Base-by-base conservation (phyloP, 2,797 vertebrate genomes). In the Taenioides sp. region DNA sequence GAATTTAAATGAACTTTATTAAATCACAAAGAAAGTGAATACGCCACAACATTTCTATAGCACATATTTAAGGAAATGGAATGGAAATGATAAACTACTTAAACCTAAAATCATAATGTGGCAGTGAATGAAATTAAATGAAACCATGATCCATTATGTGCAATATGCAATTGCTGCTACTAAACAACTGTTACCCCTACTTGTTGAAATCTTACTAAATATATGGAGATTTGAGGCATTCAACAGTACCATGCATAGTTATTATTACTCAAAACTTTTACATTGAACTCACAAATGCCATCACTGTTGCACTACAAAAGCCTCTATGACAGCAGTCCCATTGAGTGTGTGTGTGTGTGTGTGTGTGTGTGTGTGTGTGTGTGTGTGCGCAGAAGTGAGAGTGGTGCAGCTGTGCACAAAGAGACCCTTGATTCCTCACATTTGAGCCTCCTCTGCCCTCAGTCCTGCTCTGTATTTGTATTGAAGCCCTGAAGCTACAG, bases 341-440 rank as follows among this genome's bases (percentile, higher is more conserved):
- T 31, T 71, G 71, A 28, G 58, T 60, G 58, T 70, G 20, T 64
- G 70, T 54, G 78, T 81, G 83, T 76, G 58, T 60, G 58, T 70
- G 20, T 64, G 70, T 54, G 37, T 28, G 71, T 58, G 73, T 67
- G 73, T 43, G 25, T 49, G 63, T 73, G 69, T 80, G 76, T 67
- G 76, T 58, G 81, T 65, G 78, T 81, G 71, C 3, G 40, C 10
- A 40, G 37, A 70, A 77, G 70, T 65, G 80, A 81, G 70, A 73
- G 76, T 49, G 67, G 80, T 68, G 57, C 91, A 92, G 90, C 90
- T 92, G 89, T 78, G 84, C 85, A 93, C 91, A 93, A 93, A 92
- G 89, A 69, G 55, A 23, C 79, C 63, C 74, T 92, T 90, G 80
- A 90, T 88, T 76, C 83, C 63, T 73, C 28, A 64, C 80, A 73